These are phyloP conservation scores for Hyperoplus lanceolatus DNA, from an alignment of 2,797 vertebrate species.

Conservation along the genomic window DNA sequence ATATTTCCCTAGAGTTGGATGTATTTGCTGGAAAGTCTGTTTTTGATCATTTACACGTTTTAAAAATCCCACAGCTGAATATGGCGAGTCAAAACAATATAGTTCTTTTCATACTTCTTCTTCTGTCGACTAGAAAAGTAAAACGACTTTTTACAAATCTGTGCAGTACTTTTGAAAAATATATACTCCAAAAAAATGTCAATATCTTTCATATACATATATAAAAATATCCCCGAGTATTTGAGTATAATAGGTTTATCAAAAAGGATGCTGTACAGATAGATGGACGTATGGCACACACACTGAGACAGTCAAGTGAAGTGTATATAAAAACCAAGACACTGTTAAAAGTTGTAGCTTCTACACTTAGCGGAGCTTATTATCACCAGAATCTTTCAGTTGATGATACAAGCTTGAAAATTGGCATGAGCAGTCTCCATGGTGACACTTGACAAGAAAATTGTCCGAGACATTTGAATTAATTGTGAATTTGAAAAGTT, in stretches of 20 bases:
- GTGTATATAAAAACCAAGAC: constrained; percentile 58
- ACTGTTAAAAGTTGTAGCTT: constrained; percentile 49
- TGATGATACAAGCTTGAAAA: no score
- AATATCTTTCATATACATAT: constrained; percentile 66
- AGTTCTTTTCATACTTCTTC: constrained; percentile 52
- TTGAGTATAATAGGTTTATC: constrained; percentile 53
- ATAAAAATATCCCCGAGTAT: constrained; percentile 81
- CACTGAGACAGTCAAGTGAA: constrained; percentile 62
- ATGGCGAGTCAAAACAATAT: constrained; percentile 58
- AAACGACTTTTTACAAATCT: constrained; percentile 84
- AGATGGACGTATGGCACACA: constrained; percentile 60
- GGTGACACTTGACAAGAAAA: no score
- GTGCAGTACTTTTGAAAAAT: constrained; percentile 73
- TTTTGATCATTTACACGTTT: constrained; percentile 50
- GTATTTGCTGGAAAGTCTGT: constrained; percentile 48
- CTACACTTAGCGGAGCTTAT: constrained; percentile 20
- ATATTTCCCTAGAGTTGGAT: constrained; percentile 40
- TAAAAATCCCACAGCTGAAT: constrained; percentile 69
- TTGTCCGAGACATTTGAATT: no score
- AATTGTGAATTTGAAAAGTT: no score
- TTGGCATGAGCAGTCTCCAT: no score
- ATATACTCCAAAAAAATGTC: constrained; percentile 81
- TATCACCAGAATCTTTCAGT: no score
- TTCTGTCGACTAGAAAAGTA: constrained; percentile 81
- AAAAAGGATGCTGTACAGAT: constrained; percentile 66